Evolutionary conservation across 2,113 vertebrate species (phyloP).

Genomic region (Tupaia chinensis): DNA sequence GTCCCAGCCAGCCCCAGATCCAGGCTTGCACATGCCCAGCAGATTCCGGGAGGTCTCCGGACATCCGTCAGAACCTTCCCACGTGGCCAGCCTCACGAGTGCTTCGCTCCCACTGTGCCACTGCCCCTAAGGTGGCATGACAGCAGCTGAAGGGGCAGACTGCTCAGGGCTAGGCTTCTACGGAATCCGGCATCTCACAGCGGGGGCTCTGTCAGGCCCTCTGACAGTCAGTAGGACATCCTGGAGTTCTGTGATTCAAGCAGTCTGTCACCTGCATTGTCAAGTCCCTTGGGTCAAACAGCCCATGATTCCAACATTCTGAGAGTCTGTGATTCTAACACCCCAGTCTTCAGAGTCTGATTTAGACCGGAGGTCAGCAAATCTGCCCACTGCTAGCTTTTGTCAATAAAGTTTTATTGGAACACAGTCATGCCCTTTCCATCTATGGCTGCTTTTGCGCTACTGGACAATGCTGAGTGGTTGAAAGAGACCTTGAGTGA

Average conservation of each 20-base stretch:
- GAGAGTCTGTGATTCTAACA: not conserved
- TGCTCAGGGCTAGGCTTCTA: not conserved
- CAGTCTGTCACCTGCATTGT: not conserved
- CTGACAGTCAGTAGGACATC: not conserved
- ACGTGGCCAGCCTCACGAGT: no score
- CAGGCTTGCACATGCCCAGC: no score
- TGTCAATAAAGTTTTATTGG: constrained; percentile 52
- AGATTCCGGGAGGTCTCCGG: no score
- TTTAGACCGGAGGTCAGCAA: not conserved
- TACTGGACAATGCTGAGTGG: not conserved
- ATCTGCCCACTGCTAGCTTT: not conserved
- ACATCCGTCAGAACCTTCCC: no score
- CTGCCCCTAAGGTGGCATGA: no score
- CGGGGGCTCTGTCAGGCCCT: not conserved
- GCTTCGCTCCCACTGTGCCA: no score
- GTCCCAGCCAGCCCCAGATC: no score
- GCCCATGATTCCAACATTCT: not conserved
- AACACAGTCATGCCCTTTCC: not conserved
- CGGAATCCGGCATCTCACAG: not conserved
- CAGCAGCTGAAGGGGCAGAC: not conserved
- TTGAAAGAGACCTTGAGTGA: not conserved
- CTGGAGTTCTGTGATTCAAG: not conserved
- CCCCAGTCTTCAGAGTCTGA: not conserved
- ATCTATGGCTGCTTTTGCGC: not conserved
- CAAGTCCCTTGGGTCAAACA: not conserved